Evolutionary conservation across 2,888 invertebrate species (phyloP).

Genomic region (Tipula confusa): DNA sequence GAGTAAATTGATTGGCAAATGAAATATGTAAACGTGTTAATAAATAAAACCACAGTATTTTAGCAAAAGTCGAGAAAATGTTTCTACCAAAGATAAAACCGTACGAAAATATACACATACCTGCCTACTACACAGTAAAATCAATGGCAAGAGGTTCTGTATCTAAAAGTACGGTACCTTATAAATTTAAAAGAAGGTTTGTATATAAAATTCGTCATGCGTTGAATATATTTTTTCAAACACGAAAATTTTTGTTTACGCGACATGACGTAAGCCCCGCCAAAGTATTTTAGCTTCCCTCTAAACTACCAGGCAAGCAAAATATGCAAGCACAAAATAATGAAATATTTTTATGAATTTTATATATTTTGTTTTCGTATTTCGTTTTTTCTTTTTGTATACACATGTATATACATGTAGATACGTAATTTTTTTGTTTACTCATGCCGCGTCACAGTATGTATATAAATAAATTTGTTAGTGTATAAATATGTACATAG

Average conservation of each 20-base stretch:
- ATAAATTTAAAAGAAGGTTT: not conserved
- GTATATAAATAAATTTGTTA: not conserved
- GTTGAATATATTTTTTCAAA: not conserved
- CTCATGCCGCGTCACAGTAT: too few relatives aligned
- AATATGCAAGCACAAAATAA: too few relatives aligned
- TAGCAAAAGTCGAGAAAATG: not conserved
- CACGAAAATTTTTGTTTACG: not conserved
- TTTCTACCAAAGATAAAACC: too few relatives aligned
- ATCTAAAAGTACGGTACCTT: not conserved
- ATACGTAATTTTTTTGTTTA: not conserved
- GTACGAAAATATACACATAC: not conserved
- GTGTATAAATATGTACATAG: not conserved
- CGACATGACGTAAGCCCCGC: conserved; percentile 45
- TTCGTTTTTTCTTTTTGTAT: not conserved
- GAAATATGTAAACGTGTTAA: not conserved
- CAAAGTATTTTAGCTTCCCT: conserved; percentile 51
- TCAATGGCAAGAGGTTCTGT: not conserved
- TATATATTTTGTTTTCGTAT: not conserved
- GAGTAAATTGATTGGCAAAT: not conserved
- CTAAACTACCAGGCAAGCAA: conserved; percentile 49
- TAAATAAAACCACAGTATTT: not conserved
- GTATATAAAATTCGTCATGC: not conserved
- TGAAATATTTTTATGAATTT: conserved; percentile 34
- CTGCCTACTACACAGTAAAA: too few relatives aligned
- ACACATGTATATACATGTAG: not conserved